phyloP scores from a whole-genome alignment of 2,888 invertebrate genomes.

The Macrophya annulata region DNA sequence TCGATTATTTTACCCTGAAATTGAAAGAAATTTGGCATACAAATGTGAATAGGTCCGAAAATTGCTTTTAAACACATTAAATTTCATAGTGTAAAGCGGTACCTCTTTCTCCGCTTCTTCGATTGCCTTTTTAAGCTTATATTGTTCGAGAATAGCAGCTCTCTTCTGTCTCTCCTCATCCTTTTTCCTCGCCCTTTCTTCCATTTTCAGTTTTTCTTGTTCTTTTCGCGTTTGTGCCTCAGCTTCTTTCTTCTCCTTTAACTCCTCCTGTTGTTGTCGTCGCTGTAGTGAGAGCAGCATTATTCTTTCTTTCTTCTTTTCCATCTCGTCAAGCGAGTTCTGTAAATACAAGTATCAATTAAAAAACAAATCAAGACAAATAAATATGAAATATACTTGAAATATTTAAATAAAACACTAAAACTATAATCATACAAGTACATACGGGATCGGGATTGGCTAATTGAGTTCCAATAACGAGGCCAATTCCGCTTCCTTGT shows the following conservation, averaged over 20 bases:
- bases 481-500: constrained; percentile 78
- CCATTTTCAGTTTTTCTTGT: constrained; percentile 88
- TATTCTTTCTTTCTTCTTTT: constrained; percentile 94
- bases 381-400: background rate
- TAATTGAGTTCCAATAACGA: constrained; percentile 86
- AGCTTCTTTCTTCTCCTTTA: constrained; percentile 91
- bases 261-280: constrained; percentile 94
- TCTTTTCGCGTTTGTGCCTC: constrained; percentile 89
- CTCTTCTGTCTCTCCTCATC: constrained; percentile 94
- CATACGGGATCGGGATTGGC: constrained; percentile 86
- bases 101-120: constrained; percentile 95
- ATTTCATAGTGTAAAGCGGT: constrained; percentile 45
- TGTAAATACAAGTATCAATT: constrained; percentile 75
- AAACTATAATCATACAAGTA: constrained; percentile 58
- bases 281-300: constrained; percentile 94
- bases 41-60: background rate
- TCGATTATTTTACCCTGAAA: constrained; percentile 90
- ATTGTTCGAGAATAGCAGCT: constrained; percentile 94
- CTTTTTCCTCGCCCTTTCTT: constrained; percentile 87
- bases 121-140: constrained; percentile 95
- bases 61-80: background rate
- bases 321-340: constrained; percentile 95
- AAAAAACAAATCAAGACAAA: constrained; percentile 12
- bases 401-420: background rate
- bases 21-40: constrained; percentile 39